Conservation (phyloP, 2,888 invertebrate genomes). For the Mamestra brassicae region DNA sequence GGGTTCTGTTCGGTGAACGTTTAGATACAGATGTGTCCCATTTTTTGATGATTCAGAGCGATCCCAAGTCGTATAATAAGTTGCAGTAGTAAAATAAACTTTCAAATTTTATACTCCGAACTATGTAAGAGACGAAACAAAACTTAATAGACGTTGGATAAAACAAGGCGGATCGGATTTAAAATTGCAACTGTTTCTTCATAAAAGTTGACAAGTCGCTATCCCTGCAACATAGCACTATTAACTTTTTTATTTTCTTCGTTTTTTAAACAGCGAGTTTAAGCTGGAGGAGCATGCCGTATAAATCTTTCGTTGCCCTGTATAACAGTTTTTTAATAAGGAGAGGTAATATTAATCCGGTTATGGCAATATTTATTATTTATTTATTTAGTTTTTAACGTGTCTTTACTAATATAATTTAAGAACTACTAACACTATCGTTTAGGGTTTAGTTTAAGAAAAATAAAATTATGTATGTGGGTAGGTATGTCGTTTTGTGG, state of each 20-base stretch:
- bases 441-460: too few relatives aligned
- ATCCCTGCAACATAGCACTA: conserved; percentile 17
- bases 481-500: too few relatives aligned
- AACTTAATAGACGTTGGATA: conserved; percentile 24
- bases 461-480: too few relatives aligned
- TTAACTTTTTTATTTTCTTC: not conserved
- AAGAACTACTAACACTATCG: too few relatives aligned
- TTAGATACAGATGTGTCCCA: conserved; percentile 1
- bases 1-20: conserved; percentile 18
- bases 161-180: conserved; percentile 30
- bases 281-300: not conserved
- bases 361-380: not conserved
- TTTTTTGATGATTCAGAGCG: not conserved
- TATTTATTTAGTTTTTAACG: too few relatives aligned
- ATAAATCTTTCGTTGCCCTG: not conserved
- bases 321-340: not conserved
- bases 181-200: conserved; percentile 43
- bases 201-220: conserved; percentile 38
- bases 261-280: not conserved
- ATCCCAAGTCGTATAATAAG: conserved; percentile 1
- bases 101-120: conserved; percentile 29
- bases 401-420: too few relatives aligned
- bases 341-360: not conserved
- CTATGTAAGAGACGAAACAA: conserved; percentile 29
- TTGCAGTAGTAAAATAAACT: conserved; percentile 20